A percentile compares a stretch with the other conserved stretches of the same genome.
Evolutionary conservation across 1,140 invertebrate genomes (phyloP).

Genomic region (Leptonema lineaticorne): DNA sequence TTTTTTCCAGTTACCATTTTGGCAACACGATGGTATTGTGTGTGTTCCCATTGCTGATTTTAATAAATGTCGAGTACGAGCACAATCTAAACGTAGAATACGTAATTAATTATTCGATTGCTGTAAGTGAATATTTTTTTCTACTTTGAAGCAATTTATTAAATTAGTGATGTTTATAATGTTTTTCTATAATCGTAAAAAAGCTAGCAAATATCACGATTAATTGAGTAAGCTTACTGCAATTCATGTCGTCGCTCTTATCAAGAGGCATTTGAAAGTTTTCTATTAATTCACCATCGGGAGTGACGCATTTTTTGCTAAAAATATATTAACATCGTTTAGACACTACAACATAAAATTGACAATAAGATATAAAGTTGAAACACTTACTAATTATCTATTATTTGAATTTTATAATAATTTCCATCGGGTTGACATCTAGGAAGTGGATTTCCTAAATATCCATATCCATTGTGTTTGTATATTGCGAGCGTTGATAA

Average conservation of each 20-base stretch:
- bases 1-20: slow-evolving; percentile 60
- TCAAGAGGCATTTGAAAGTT: slow-evolving; percentile 48
- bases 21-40: slow-evolving; percentile 58
- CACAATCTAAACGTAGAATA: slow-evolving; percentile 56
- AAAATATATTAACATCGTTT: slow-evolving; percentile 41
- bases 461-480: slow-evolving; percentile 47
- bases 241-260: slow-evolving; percentile 57
- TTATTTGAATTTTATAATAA: slow-evolving; percentile 47
- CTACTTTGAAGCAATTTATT: slow-evolving; percentile 1
- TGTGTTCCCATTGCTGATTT: slow-evolving; percentile 36
- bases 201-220: background rate
- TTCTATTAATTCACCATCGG: slow-evolving; percentile 52
- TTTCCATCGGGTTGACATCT: slow-evolving; percentile 59
- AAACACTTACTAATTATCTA: slow-evolving; percentile 18
- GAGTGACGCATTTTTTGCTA: slow-evolving; percentile 58
- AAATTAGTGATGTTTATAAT: background rate
- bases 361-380: slow-evolving; percentile 22
- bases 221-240: slow-evolving; percentile 53
- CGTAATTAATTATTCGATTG: background rate
- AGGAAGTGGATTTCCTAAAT: slow-evolving; percentile 47
- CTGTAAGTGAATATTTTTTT: background rate
- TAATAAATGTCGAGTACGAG: slow-evolving; percentile 54
- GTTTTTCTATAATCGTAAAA: too few species aligned
- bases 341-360: background rate
- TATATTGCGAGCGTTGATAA: slow-evolving; percentile 46